Evolutionary conservation across 1,140 invertebrate species (phyloP), one percentile per base, ranked within the genome.

Genomic region (Trissolcus basalis): DNA sequence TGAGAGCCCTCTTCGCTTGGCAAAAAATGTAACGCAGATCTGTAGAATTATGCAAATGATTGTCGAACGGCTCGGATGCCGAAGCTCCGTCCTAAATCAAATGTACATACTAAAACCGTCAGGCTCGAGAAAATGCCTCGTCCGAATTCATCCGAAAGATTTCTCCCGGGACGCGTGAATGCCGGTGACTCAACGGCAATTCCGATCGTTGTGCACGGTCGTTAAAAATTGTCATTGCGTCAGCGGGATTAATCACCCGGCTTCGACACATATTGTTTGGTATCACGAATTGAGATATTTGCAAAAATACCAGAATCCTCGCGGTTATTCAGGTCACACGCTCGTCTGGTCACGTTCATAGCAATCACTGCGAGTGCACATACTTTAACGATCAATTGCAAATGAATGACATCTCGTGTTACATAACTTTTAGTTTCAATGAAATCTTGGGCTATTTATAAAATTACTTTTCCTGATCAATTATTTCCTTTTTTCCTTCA

Each of bases 141-240:
- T 58, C 36, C 39, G n/a, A 50, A 65, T 41, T 48, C 50, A 64
- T 64, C 43, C 54, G 10, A 51, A n/a, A 60, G 70, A 73, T 65
- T 65, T 65, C 60, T 65, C 61, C 12, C 10, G 68, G 53, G 68
- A 64, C 39, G 5, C 16, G 9, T 14, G n/a, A n/a, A n/a, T n/a
- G 12, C 9, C 16, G 36, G 11, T 56, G 39, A 51, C 36, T 56
- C 53, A 71, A 55, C 27, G 45, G 36, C 14, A 51, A 50, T 13
- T 71, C 51, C 49, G 32, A 71, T 63, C 41, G 49, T 13, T 47
- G 56, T 51, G 14, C 45, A 49, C 50, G 54, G 56, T 61, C 51
- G 44, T 19, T 36, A 45, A 49, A 61, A 49, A 47, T 45, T 1
- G 35, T 56, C 44, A 15, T 43, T 44, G 13, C 36, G 19, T 69